Evolutionary conservation across 1,140 invertebrate species (phyloP).

Genomic region (Ostrea denselamellosa): DNA sequence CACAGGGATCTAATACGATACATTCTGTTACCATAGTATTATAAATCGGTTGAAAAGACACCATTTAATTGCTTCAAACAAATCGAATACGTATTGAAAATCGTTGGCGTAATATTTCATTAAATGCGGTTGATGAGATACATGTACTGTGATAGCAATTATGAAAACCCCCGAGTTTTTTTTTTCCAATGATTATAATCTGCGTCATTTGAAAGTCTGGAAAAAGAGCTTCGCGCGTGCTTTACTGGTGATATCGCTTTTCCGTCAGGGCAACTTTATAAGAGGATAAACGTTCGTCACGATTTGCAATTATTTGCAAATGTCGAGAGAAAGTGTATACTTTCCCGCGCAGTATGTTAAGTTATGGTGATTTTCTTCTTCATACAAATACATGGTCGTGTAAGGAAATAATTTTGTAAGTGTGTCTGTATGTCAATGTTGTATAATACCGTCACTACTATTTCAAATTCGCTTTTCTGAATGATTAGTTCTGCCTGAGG

Average conservation of each 20-base stretch:
- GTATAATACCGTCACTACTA: neutral
- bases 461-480: neutral
- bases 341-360: neutral
- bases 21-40: neutral
- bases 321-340: neutral
- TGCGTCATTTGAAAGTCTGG: slow-evolving; percentile 34
- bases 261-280: slow-evolving; percentile 23
- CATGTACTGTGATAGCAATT: neutral
- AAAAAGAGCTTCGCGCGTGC: slow-evolving; percentile 33
- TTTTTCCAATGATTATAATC: slow-evolving; percentile 2
- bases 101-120: neutral
- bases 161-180: neutral
- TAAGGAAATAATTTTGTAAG: neutral
- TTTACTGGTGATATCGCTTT: slow-evolving; percentile 9
- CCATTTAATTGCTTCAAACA: neutral
- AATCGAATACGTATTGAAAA: neutral
- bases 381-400: neutral
- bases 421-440: neutral
- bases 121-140: neutral
- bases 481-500: neutral
- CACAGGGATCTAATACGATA: neutral
- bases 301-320: slow-evolving; percentile 36
- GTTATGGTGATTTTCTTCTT: neutral
- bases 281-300: slow-evolving; percentile 26
- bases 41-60: neutral